phyloP scores from a whole-genome alignment of 2,113 vertebrate species.

The Ondatra zibethicus region DNA sequence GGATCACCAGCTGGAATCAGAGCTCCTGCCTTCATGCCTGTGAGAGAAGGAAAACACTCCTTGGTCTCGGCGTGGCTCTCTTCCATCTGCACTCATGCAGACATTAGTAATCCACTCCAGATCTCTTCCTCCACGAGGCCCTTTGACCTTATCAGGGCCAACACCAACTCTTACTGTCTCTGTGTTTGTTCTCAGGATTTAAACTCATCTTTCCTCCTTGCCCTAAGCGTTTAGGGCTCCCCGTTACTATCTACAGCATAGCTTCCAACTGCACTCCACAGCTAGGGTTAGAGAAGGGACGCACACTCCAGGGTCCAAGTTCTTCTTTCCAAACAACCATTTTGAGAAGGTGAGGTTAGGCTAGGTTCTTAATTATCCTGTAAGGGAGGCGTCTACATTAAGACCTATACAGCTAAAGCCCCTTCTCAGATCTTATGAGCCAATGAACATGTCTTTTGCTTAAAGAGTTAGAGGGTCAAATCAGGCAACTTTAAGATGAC shows the following conservation, averaged over 20 bases:
- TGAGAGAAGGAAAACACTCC: no score
- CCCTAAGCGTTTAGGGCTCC: neutral
- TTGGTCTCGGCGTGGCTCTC: fast-evolving
- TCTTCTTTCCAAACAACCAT: fast-evolving
- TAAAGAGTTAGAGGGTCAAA: neutral
- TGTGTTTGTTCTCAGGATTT: neutral
- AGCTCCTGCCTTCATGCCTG: fast-evolving
- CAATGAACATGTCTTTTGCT: neutral
- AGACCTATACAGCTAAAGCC: fast-evolving
- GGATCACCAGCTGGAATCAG: neutral
- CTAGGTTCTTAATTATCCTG: neutral
- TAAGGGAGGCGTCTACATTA: fast-evolving
- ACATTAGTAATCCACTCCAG: neutral
- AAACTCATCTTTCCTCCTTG: neutral
- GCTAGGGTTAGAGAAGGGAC: fast-evolving
- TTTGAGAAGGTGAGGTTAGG: neutral
- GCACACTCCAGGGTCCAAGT: fast-evolving
- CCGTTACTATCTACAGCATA: fast-evolving
- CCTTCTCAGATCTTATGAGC: neutral
- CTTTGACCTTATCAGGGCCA: no score
- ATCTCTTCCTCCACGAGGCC: neutral
- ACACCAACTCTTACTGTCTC: neutral
- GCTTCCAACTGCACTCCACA: neutral
- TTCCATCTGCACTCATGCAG: neutral
- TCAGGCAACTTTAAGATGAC: neutral